These are phyloP conservation scores for Papilio dardanus DNA, from an alignment of 1,140 invertebrate species.

Conservation along the genomic window DNA sequence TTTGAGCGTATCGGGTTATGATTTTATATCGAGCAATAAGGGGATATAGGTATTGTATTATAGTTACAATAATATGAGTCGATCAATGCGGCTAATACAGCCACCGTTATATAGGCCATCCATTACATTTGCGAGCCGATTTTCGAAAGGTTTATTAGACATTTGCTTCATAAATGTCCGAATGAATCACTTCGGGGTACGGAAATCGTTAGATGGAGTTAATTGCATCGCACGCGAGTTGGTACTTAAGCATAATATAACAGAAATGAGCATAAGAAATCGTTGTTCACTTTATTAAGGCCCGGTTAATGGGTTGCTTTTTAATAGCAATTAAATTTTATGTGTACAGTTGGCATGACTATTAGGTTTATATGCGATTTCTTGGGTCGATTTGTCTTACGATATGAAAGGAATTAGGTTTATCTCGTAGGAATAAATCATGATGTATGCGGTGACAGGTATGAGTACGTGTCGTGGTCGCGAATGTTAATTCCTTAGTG, in stretches of 20 bases:
- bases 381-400: conserved; percentile 44
- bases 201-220: conserved; percentile 49
- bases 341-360: conserved; percentile 14
- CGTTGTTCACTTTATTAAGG: conserved; percentile 31
- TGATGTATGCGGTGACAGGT: conserved; percentile 58
- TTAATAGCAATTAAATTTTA: conserved; percentile 30
- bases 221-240: conserved; percentile 56
- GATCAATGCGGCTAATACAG: not conserved
- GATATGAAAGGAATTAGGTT: conserved; percentile 40
- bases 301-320: conserved; percentile 23
- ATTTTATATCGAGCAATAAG: not conserved
- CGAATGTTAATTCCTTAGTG: conserved; percentile 60
- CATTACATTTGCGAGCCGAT: conserved; percentile 25
- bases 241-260: conserved; percentile 54
- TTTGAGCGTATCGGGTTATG: not conserved
- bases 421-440: conserved; percentile 57
- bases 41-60: not conserved
- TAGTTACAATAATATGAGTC: conserved; percentile 6
- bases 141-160: conserved; percentile 45
- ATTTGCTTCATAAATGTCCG: conserved; percentile 54
- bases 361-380: conserved; percentile 54
- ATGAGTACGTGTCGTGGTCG: conserved; percentile 64
- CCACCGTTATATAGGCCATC: conserved; percentile 19
- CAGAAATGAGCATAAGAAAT: conserved; percentile 49
- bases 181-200: conserved; percentile 48